Evolutionary conservation across 2,797 vertebrate species (phyloP), one percentile per base, ranked within the genome.

Genomic region (Kryptopterus vitreolus): DNA sequence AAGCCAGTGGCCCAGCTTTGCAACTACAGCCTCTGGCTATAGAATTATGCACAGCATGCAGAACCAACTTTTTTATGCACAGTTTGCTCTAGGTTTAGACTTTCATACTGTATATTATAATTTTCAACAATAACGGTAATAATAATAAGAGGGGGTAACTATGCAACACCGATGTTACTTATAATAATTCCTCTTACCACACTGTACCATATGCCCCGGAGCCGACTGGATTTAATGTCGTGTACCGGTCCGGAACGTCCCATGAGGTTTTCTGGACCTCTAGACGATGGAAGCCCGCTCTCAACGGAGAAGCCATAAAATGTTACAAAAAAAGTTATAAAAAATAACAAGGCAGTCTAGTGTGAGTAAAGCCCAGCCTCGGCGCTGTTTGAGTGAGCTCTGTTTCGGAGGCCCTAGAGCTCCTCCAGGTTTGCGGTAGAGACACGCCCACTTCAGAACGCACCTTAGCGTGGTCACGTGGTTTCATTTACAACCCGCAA

Each of bases 181-280:
- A 29, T 29, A 29, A 43, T 43, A 71, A 63, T 38, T 22, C 11
- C 55, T 6, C 93, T 93, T 84, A 95, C 94, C 94, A 95, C 0
- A 95, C 95, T 1, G 93, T 95, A 43, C 95, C 95, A 86, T 95
- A 95, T 0, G 95, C 94, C 55, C 95, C 95, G 29, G 93, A 92
- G 8, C 95, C 95, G 4, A 95, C 70, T 0, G 92, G n/a, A 22
- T 76, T 87, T 79, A 95, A 90, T n/a, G 87, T 43, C 10, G 81
- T 76, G 86, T 95, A 95, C 53, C 90, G 87, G 7, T 86, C 79
- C 33, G 92, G 93, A 53, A 94, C 84, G 33, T 95, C 93, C 95
- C 95, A 95, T 7, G 90, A 93, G 3, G 94, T 95, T 73, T 94
- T 94, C 84, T 95, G 93, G 70, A 95, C 74, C 76, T 95, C 95